phyloP scores from a whole-genome alignment of 2,113 vertebrate species.

The Ranitomeya variabilis region DNA sequence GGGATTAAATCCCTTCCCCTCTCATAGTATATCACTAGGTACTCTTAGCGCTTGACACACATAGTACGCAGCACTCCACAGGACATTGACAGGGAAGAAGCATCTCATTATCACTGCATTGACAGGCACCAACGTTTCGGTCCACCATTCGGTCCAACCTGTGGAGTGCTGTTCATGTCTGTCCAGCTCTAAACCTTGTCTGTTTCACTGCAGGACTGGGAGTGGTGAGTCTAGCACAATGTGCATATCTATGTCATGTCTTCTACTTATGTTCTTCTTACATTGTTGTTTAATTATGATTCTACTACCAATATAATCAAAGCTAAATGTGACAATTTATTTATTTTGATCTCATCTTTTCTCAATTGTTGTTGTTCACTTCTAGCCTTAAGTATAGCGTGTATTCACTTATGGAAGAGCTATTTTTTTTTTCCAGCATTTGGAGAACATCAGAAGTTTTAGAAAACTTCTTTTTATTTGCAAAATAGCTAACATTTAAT shows the following conservation, averaged over 20 bases:
- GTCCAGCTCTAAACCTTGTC: slow-evolving; percentile 59
- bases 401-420: neutral
- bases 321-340: neutral
- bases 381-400: neutral
- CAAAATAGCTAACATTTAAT: neutral
- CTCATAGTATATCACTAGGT: slow-evolving; percentile 31
- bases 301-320: neutral
- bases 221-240: slow-evolving; percentile 53
- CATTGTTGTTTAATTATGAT: neutral
- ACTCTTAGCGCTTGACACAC: slow-evolving; percentile 50
- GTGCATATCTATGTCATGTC: slow-evolving; percentile 47
- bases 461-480: neutral
- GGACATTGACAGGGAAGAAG: slow-evolving; percentile 52
- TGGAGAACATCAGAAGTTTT: neutral
- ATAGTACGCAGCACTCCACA: slow-evolving; percentile 57
- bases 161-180: slow-evolving; percentile 58
- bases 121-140: slow-evolving; percentile 59
- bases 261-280: neutral
- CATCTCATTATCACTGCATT: slow-evolving; percentile 58
- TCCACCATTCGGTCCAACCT: slow-evolving; percentile 58
- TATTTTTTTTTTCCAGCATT: neutral
- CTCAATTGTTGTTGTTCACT: neutral
- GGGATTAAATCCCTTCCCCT: neutral
- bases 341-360: neutral
- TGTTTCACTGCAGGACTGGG: slow-evolving; percentile 59